These are phyloP conservation scores for Pangasius larnaudii DNA, from an alignment of 2,797 vertebrate genomes.

Conservation along the genomic window DNA sequence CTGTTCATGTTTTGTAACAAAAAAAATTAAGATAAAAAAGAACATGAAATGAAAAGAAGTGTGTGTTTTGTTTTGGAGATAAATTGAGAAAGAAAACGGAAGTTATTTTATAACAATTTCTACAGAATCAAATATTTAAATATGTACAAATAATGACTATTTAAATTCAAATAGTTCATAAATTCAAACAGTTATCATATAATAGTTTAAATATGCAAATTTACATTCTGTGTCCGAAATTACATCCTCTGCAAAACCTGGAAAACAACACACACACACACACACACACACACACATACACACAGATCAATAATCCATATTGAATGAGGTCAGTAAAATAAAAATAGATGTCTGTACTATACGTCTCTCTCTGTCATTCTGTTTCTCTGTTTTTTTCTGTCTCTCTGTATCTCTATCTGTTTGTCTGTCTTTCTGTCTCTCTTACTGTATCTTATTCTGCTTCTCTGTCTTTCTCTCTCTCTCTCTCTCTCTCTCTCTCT, in stretches of 20 bases:
- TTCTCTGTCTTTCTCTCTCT: background rate
- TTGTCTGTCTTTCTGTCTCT: background rate
- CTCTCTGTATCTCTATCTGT: background rate
- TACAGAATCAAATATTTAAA: background rate
- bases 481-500: background rate
- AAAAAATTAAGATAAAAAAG: conserved; percentile 71
- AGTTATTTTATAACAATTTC: background rate
- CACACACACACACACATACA: background rate
- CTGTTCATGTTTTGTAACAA: conserved; percentile 80
- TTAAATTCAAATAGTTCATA: background rate
- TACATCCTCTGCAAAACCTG: background rate
- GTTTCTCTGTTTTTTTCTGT: background rate
- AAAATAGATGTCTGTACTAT: background rate
- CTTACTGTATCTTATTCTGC: background rate
- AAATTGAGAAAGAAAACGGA: background rate
- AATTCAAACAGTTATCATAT: no score
- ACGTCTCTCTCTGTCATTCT: background rate
- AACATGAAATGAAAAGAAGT: conserved; percentile 62
- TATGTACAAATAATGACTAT: conserved; percentile 1
- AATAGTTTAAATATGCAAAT: background rate
- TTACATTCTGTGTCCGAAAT: background rate
- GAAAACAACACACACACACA: background rate
- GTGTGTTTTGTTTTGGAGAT: conserved; percentile 36
- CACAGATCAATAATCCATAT: conserved; percentile 1
- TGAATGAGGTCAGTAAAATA: background rate